Percentiles rank a stretch among this genome's conserved stretches.
These are phyloP conservation scores for Silurus lanzhouensis DNA, from an alignment of 2,797 vertebrate genomes.

Conservation along the genomic window DNA sequence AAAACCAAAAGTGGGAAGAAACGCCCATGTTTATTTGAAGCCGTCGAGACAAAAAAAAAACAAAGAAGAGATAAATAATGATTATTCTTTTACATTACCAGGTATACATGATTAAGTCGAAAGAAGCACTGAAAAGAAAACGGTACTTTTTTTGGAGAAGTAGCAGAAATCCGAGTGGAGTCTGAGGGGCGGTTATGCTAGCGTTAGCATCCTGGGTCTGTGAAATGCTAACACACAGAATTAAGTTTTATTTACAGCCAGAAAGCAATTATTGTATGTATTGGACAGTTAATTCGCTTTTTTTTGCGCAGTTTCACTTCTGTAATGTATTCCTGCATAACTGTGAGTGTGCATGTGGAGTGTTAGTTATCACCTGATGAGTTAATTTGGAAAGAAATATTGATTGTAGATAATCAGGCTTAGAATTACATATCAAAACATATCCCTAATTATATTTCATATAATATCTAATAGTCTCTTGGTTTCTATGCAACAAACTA, in stretches of 20 bases:
- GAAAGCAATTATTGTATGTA: background rate
- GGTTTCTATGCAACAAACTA: no score
- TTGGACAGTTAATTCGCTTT: background rate
- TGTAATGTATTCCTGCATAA: no score
- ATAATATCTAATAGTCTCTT: no score
- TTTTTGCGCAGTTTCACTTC: background rate
- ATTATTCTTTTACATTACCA: background rate
- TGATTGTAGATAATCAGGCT: no score
- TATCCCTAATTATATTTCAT: no score
- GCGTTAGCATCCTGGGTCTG: background rate
- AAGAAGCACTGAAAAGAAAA: background rate
- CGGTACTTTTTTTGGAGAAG: background rate
- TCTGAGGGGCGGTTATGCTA: background rate
- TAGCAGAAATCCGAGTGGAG: background rate
- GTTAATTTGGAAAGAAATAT: no score
- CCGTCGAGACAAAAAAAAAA: background rate
- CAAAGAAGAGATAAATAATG: background rate
- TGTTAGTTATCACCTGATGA: no score
- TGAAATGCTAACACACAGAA: slow-evolving; percentile 3
- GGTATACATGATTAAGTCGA: background rate
- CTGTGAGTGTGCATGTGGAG: no score
- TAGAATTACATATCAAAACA: no score
- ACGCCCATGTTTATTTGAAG: slow-evolving; percentile 73
- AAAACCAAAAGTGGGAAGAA: slow-evolving; percentile 62
- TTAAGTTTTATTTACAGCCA: background rate